Base-by-base conservation (phyloP, 2,797 vertebrate genomes). In the Hephaestus fuliginosus region DNA sequence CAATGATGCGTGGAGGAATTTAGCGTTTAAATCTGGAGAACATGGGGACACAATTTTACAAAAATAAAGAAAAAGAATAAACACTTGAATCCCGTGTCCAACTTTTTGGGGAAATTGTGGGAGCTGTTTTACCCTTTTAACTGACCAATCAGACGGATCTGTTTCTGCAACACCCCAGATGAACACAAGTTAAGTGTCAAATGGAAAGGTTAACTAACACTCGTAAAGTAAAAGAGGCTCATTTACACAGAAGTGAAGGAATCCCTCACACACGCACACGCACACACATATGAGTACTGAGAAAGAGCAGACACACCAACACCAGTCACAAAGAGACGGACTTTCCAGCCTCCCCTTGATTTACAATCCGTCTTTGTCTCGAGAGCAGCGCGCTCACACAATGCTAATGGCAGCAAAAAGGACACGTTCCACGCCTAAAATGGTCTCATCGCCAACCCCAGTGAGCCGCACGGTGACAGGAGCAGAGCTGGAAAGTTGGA, bases 281-380 rank as follows among this genome's bases (percentile, higher is more conserved):
- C n/a, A 79, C 69, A 69, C 71, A 73, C 63, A 73, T 69, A 73
- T 4, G 10, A 36, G 66, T 68, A 77, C 17, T 93, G 93, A 94
- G 80, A 92, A 88, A 90, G 84, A 92, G 83, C 92, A 94, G 91
- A 92, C 89, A 71, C 92, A 88, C 87, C 79, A 89, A 86, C 87
- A 89, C 20, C 60, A 83, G 81, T 79, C 82, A 76, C 91, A 88
- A 71, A 86, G 87, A 88, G 78, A 87, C 74, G 61, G 84, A 89
- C 74, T 92, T 89, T 91, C 90, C 89, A 76, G 81, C 86, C 76
- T 85, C 77, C 75, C 39, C 74, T 22, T 79, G 86, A 92, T 92
- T 92, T 92, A 94, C 91, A 91, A 91, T 87, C 72, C 18, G 62
- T 91, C 91, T 92, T 94, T 94, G 93, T 94, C 80, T 86, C 46